Evolutionary conservation across 1,140 invertebrate genomes (phyloP).

Genomic region (Drosophila grimshawi): DNA sequence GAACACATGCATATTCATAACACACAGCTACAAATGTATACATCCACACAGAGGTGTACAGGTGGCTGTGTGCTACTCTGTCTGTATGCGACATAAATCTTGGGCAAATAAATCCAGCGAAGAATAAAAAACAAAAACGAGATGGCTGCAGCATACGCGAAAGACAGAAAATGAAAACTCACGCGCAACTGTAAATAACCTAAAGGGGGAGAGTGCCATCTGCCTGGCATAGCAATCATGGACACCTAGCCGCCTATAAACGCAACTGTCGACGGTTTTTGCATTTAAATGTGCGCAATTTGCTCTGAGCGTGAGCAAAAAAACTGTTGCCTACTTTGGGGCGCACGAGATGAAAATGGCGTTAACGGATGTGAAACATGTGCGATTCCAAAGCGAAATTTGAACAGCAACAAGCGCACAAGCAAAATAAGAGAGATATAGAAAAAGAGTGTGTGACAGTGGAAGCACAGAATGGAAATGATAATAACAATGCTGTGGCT

Average conservation of each 20-base stretch:
- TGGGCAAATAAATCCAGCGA: slow-evolving; percentile 73
- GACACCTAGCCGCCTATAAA: slow-evolving; percentile 67
- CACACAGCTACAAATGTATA: slow-evolving; percentile 34
- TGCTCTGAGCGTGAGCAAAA: slow-evolving; percentile 44
- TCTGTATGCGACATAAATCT: slow-evolving; percentile 76
- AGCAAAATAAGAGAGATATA: neutral
- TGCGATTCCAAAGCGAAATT: slow-evolving; percentile 49
- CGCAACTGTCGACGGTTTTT: slow-evolving; percentile 73
- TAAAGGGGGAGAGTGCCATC: slow-evolving; percentile 34
- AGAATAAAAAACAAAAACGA: slow-evolving; percentile 27
- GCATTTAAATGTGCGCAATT: slow-evolving; percentile 81
- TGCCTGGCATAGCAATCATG: slow-evolving; percentile 56
- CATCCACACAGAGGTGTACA: neutral
- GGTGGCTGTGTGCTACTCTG: slow-evolving; percentile 40
- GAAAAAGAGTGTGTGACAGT: slow-evolving; percentile 36
- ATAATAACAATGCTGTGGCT: slow-evolving; percentile 76
- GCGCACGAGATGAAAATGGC: slow-evolving; percentile 59
- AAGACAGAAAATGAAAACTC: slow-evolving; percentile 72
- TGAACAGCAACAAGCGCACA: slow-evolving; percentile 31
- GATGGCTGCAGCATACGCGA: slow-evolving; percentile 28
- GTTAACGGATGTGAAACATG: slow-evolving; percentile 74
- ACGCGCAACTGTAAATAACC: slow-evolving; percentile 71
- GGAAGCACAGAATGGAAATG: slow-evolving; percentile 78
- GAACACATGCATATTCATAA: slow-evolving; percentile 81
- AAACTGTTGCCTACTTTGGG: slow-evolving; percentile 67